These are phyloP conservation scores for Miichthys miiuy DNA, from an alignment of 2,797 vertebrate genomes.

Conservation along the genomic window DNA sequence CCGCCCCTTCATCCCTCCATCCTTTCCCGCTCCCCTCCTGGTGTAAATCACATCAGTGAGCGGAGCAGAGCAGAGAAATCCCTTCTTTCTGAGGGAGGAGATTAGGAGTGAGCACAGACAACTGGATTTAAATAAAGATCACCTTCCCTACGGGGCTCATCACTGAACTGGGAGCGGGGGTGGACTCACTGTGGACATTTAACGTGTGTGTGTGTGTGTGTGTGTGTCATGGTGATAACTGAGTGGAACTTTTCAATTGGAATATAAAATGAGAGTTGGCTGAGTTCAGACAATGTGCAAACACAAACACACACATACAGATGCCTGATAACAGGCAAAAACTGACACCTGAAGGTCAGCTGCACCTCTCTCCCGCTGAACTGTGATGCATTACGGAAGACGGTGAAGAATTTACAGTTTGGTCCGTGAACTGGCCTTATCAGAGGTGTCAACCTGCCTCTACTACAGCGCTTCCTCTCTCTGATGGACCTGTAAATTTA, in stretches of 20 bases:
- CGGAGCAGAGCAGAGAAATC: conserved; percentile 55
- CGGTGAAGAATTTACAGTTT: conserved; percentile 48
- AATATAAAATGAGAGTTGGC: conserved; percentile 69
- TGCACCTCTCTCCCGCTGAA: conserved; percentile 51
- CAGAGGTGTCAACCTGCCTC: conserved; percentile 46
- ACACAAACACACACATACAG: conserved; percentile 26
- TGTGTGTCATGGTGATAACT: conserved; percentile 57
- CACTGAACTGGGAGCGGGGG: conserved; percentile 63
- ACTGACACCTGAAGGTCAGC: conserved; percentile 78
- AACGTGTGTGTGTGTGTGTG: conserved; percentile 7
- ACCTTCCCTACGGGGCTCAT: conserved; percentile 68
- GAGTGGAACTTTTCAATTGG: conserved; percentile 67
- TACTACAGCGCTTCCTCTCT: conserved; percentile 6
- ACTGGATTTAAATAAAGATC: conserved; percentile 83
- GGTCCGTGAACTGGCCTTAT: conserved; percentile 68
- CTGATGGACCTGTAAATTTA: conserved; percentile 50
- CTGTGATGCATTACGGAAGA: conserved; percentile 48
- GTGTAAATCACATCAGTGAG: conserved; percentile 76
- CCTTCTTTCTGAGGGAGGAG: conserved; percentile 71
- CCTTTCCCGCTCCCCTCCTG: conserved; percentile 34
- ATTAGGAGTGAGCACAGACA: conserved; percentile 75
- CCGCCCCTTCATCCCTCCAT: conserved; percentile 29
- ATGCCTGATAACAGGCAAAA: conserved; percentile 75
- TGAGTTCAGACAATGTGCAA: conserved; percentile 50
- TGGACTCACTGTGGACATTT: conserved; percentile 45